Evolutionary conservation across 2,888 invertebrate species (phyloP), one percentile per base, ranked within the genome.

Genomic region (Drosophila emarginata): DNA sequence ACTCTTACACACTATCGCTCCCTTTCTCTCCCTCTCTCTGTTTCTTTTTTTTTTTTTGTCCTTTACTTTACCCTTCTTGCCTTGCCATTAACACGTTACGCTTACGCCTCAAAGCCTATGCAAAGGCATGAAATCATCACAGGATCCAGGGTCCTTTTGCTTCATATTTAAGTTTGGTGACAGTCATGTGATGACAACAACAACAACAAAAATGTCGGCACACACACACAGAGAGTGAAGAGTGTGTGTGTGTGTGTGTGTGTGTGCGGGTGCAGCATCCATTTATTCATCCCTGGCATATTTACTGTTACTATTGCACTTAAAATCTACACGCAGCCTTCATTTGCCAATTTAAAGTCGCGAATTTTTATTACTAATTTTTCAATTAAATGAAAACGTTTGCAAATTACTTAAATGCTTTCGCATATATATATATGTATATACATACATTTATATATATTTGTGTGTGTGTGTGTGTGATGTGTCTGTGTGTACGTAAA

Each of bases 71-170:
- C 28, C 9, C 6, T 9, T 21, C 15, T 28, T 56, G 23, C 57
- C 65, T 50, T 37, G 45, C 60, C 78, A 87, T 88, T 82, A 88
- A 83, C 82, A 88, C 88, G 81, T 85, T 78, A 74, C 79, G 65
- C 75, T 71, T 80, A 88, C 85, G 81, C 63, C 85, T 78, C 64
- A 73, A 69, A 83, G 71, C 36, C 59, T 61, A 71, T 64, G 72
- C 76, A 74, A 70, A 74, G 76, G 54, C 76, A 72, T 39, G 53
- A 53, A 15, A 14, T 15, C 54, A 9, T 37, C 1, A 18, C 23
- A 59, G 21, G 40, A 53, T 26, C n/a, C 59, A 39, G 45, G 52
- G 40, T 65, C 64, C 79, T 21, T 37, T 37, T 59, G 32, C 11
- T 50, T 21, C 67, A 40, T 23, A 51, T 60, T 54, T 60, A 36